Evolutionary conservation across 2,797 vertebrate species (phyloP).

Genomic region (Kryptolebias ocellatus): DNA sequence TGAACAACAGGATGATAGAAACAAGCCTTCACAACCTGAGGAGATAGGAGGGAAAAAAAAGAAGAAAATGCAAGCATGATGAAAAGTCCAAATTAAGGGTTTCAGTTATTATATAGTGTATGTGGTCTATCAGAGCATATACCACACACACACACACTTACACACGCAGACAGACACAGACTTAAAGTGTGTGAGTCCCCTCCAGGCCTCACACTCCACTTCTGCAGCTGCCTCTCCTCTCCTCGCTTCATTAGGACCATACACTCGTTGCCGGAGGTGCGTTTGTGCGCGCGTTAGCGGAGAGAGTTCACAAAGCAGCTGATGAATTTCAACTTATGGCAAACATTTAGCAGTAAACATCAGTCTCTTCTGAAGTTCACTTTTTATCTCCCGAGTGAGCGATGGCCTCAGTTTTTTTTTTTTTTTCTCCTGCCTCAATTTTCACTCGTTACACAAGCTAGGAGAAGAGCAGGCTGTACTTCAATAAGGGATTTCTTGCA

Average conservation of each 20-base stretch:
- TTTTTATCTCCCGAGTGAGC: constrained; percentile 23
- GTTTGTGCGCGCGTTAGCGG: constrained; percentile 32
- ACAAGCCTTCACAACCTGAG: constrained; percentile 90
- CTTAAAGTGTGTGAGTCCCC: constrained; percentile 57
- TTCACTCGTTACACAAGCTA: constrained; percentile 28
- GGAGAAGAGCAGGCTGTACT: constrained; percentile 20
- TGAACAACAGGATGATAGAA: constrained; percentile 80
- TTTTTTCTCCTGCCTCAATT: constrained; percentile 14
- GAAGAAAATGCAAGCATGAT: constrained; percentile 35
- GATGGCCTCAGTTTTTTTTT: constrained; percentile 14
- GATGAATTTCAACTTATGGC: constrained; percentile 54
- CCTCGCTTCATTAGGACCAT: constrained; percentile 74
- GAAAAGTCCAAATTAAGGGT: constrained; percentile 39
- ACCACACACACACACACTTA: constrained; percentile 24
- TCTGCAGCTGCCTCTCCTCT: constrained; percentile 69
- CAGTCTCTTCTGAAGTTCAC: constrained; percentile 34
- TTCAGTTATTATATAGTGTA: constrained; percentile 24
- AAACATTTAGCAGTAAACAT: constrained; percentile 55
- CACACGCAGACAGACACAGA: constrained; percentile 20
- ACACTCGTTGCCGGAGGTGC: constrained; percentile 65
- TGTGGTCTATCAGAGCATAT: constrained; percentile 14
- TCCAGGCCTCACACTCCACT: constrained; percentile 62
- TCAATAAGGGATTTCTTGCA: constrained; percentile 24
- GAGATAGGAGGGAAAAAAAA: constrained; percentile 29
- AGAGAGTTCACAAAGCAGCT: constrained; percentile 47